Evolutionary conservation across 2,888 invertebrate species (phyloP).

Genomic region (Limnephilus marmoratus): DNA sequence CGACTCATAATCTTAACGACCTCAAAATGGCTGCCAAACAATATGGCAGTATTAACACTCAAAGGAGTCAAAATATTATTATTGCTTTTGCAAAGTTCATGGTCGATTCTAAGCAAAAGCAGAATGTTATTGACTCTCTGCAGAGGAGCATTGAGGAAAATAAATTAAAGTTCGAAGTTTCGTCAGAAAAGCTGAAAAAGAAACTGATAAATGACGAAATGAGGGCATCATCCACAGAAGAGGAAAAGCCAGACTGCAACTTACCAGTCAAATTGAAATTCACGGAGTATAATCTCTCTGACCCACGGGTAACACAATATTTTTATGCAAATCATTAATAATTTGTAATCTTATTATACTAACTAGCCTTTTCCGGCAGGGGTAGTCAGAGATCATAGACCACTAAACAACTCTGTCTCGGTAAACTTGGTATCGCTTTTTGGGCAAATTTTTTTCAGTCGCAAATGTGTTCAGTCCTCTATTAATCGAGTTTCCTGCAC

Average conservation of each 20-base stretch:
- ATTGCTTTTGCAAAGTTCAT: conserved; percentile 48
- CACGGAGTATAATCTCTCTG: neutral
- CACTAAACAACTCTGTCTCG: too few species aligned
- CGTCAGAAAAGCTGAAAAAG: neutral
- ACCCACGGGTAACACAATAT: neutral
- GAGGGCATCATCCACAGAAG: neutral
- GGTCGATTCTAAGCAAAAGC: neutral
- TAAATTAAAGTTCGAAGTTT: neutral
- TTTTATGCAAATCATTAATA: neutral
- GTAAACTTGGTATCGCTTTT: too few species aligned
- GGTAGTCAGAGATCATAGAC: too few species aligned
- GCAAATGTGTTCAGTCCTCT: too few species aligned
- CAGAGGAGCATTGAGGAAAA: conserved; percentile 3
- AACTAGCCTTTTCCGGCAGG: too few species aligned
- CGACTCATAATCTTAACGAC: neutral
- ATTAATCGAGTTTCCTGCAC: too few species aligned
- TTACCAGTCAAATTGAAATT: conserved; percentile 24
- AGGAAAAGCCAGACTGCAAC: neutral
- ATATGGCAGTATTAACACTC: conserved; percentile 8
- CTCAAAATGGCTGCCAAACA: neutral
- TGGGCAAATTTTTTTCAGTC: too few species aligned
- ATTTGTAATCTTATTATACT: neutral
- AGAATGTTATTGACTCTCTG: conserved; percentile 20
- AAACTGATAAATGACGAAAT: conserved; percentile 10
- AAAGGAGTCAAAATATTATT: conserved; percentile 34